Evolutionary conservation across 2,888 invertebrate species (phyloP).

Genomic region (Tuta absoluta): DNA sequence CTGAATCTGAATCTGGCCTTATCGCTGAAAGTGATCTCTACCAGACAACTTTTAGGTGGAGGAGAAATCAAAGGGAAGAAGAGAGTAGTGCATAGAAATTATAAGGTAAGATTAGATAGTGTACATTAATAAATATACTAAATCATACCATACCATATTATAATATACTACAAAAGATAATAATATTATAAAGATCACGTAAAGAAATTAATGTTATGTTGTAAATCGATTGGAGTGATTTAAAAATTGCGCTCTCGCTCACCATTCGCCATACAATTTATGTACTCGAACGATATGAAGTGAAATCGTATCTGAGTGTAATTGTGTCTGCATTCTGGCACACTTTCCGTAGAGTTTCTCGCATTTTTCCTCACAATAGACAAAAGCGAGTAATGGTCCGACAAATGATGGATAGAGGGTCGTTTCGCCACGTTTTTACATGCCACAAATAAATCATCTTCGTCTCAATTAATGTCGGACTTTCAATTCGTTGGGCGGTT

Average conservation of each 20-base stretch:
- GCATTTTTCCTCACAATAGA: constrained; percentile 38
- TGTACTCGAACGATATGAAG: constrained; percentile 17
- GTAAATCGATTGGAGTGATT: not conserved
- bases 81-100: no score
- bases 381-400: constrained; percentile 38
- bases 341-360: constrained; percentile 32
- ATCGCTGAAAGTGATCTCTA: no score
- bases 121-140: no score
- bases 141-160: no score
- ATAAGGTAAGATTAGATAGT: no score
- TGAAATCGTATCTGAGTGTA: constrained; percentile 25
- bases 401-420: constrained; percentile 48
- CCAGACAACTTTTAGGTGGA: no score
- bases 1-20: no score
- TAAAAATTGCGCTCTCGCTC: not conserved
- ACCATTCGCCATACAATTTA: not conserved
- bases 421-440: constrained; percentile 41
- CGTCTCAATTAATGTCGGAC: constrained; percentile 53
- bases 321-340: constrained; percentile 21
- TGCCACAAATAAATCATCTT: constrained; percentile 53
- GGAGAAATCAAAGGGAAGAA: no score
- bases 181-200: no score
- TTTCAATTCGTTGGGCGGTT: constrained; percentile 44
- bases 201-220: no score
- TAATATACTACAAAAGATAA: no score